phyloP scores from a whole-genome alignment of 2,888 invertebrate genomes.

The Dioctria linearis region DNA sequence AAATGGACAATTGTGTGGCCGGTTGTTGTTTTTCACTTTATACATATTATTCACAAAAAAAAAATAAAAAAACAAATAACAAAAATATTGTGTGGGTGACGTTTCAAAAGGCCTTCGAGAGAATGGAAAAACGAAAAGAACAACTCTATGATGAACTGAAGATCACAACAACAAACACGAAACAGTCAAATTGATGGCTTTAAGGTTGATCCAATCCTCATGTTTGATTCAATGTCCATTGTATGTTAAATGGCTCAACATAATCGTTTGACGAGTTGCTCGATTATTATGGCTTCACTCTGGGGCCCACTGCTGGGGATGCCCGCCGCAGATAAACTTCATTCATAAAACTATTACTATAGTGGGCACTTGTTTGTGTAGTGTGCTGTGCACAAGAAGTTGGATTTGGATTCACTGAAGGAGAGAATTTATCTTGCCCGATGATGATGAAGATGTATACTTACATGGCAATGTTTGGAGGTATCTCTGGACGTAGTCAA shows the following conservation, averaged over 20 bases:
- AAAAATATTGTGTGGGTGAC: slow-evolving; percentile 44
- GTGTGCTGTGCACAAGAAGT: too few species aligned
- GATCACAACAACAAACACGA: slow-evolving; percentile 10
- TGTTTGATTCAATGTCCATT: slow-evolving; percentile 57
- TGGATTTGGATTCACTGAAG: too few species aligned
- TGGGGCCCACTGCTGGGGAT: slow-evolving; percentile 9
- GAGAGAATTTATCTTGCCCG: too few species aligned
- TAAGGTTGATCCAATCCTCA: slow-evolving; percentile 47
- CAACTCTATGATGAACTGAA: not conserved
- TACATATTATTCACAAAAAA: not conserved
- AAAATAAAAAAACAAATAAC: too few species aligned
- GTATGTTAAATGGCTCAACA: slow-evolving; percentile 57
- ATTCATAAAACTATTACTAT: slow-evolving; percentile 36
- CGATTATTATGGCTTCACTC: slow-evolving; percentile 34
- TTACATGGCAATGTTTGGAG: too few species aligned
- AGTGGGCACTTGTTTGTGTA: not conserved
- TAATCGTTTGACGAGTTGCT: slow-evolving; percentile 51
- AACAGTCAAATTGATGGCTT: slow-evolving; percentile 43
- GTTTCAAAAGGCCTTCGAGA: not conserved
- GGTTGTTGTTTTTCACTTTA: slow-evolving; percentile 36
- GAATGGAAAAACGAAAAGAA: not conserved
- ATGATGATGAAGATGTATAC: too few species aligned
- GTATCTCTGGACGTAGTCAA: not conserved
- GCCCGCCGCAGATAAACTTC: slow-evolving; percentile 3
- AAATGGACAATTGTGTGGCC: slow-evolving; percentile 52